Evolutionary conservation across 2,888 invertebrate species (phyloP).

Genomic region (Stenodema calcarata): DNA sequence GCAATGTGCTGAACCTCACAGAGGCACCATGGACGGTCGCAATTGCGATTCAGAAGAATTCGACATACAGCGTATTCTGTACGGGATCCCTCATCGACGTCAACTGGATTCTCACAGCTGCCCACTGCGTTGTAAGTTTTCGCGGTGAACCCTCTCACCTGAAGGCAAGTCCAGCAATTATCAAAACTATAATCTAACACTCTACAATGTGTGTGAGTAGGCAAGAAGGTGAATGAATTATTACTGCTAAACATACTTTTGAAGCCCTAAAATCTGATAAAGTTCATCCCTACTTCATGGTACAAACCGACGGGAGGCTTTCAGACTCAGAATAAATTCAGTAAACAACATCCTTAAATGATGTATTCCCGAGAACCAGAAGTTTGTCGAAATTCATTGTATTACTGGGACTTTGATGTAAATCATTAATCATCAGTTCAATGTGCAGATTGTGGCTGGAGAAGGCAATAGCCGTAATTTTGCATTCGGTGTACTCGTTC

Average conservation of each 20-base stretch:
- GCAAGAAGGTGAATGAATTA: too few relatives aligned
- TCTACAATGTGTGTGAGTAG: too few relatives aligned
- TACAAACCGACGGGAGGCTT: neutral
- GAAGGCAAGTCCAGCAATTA: neutral
- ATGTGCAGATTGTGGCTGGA: neutral
- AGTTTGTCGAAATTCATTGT: too few relatives aligned
- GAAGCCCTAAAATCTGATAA: neutral
- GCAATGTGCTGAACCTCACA: neutral
- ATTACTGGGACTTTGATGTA: neutral
- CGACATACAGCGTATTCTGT: neutral
- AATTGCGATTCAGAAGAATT: neutral
- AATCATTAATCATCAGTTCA: neutral
- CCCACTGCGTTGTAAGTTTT: neutral
- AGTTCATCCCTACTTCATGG: neutral
- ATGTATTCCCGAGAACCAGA: too few relatives aligned
- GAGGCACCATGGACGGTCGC: neutral
- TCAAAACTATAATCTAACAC: too few relatives aligned
- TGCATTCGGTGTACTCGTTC: neutral
- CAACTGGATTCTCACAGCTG: neutral
- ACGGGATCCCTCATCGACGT: neutral
- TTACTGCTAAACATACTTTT: too few relatives aligned
- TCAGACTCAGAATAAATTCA: too few relatives aligned
- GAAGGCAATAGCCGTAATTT: neutral
- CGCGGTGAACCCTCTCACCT: neutral
- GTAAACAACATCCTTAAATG: too few relatives aligned